Evolutionary conservation across 2,113 vertebrate genomes (phyloP).

Genomic region (Chaetura pelagica): DNA sequence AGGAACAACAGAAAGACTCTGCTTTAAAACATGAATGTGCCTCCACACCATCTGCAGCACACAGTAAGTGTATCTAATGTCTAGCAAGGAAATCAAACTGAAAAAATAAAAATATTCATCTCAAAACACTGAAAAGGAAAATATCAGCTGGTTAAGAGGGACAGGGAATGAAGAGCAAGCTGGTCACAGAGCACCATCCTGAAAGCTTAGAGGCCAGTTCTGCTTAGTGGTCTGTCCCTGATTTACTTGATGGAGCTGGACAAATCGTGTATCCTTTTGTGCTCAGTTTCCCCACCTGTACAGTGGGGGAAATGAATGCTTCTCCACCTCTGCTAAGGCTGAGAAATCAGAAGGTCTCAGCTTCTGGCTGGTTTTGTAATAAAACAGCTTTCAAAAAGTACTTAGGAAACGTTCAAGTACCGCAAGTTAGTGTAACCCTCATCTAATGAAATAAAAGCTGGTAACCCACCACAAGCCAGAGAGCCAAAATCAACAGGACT

Average conservation of each 20-base stretch:
- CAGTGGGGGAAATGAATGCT: not conserved
- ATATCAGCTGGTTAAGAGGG: not conserved
- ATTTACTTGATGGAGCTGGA: not conserved
- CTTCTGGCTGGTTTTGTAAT: not conserved
- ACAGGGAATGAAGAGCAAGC: not conserved
- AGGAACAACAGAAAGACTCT: conserved; percentile 7
- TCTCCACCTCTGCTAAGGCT: not conserved
- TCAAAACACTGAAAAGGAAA: not conserved
- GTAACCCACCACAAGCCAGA: not conserved
- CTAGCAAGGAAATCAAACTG: not conserved
- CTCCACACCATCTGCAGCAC: not conserved
- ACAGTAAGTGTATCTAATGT: not conserved
- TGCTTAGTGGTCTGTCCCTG: not conserved
- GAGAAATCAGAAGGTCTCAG: not conserved
- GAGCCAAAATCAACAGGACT: not conserved
- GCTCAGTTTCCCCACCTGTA: not conserved
- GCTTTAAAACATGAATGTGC: not conserved
- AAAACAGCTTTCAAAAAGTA: not conserved
- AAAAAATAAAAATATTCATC: not conserved
- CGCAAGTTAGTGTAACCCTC: not conserved
- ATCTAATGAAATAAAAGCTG: not conserved
- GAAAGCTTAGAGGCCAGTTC: not conserved
- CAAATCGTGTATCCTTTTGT: not conserved
- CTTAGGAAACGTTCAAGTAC: not conserved
- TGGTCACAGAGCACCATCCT: not conserved